Percentiles rank a stretch among this genome's conserved stretches.
These are phyloP conservation scores for Microtus ochrogaster DNA, from an alignment of 2,113 vertebrate genomes.

Conservation along the genomic window DNA sequence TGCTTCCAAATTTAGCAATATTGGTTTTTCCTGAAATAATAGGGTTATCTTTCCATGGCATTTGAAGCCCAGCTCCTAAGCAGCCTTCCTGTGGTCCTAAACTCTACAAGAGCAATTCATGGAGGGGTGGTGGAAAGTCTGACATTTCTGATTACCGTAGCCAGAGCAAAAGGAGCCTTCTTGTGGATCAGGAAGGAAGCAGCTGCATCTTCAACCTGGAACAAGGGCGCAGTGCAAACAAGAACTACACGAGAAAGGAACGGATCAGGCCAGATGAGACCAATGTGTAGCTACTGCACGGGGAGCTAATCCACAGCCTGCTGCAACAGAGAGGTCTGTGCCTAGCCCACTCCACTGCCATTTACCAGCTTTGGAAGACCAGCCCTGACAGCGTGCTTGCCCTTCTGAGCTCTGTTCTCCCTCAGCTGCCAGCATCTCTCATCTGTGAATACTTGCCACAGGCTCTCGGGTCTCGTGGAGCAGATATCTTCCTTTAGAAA, in stretches of 20 bases:
- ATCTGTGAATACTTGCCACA: not conserved
- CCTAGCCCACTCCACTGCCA: not conserved
- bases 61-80: not conserved
- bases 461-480: not conserved
- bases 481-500: not conserved
- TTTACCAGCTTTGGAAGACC: not conserved
- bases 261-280: not conserved
- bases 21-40: not conserved
- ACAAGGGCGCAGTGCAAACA: not conserved
- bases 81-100: not conserved
- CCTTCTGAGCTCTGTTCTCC: not conserved
- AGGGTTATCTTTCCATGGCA: not conserved
- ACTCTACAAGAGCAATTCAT: not conserved
- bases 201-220: not conserved
- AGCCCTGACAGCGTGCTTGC: not conserved
- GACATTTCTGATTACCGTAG: not conserved
- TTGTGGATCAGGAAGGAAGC: not conserved
- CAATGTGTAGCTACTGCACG: not conserved
- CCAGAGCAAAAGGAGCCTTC: not conserved
- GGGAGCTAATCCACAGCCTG: not conserved
- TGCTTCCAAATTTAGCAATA: slow-evolving; percentile 4
- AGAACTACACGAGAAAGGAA: not conserved
- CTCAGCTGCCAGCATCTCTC: not conserved
- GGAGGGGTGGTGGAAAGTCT: not conserved
- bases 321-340: not conserved